A percentile compares a stretch with the other conserved stretches of the same genome.
phyloP scores from a whole-genome alignment of 1,140 invertebrate species.

The Centruroides sculpturatus region DNA sequence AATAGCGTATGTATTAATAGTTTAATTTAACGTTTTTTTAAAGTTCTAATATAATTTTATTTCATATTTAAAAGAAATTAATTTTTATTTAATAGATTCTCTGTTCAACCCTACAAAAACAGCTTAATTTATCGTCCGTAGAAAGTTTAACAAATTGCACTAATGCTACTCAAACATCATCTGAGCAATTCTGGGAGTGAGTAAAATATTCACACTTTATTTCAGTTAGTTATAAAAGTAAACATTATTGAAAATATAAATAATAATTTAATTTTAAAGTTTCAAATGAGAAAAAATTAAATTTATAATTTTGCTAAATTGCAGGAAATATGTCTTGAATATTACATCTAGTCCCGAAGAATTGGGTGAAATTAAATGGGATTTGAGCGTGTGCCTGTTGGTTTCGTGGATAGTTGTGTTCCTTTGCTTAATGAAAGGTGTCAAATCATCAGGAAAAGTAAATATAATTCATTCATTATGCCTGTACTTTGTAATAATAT shows the following conservation, averaged over 20 bases:
- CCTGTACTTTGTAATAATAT: too few species aligned
- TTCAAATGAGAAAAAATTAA: too few species aligned
- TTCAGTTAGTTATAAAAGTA: too few species aligned
- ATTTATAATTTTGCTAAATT: not conserved
- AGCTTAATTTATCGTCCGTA: too few species aligned
- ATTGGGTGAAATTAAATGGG: slow-evolving; percentile 20
- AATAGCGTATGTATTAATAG: slow-evolving; percentile 2
- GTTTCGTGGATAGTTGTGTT: slow-evolving; percentile 31
- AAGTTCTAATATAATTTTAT: too few species aligned
- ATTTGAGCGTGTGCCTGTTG: slow-evolving; percentile 26
- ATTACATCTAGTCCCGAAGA: slow-evolving; percentile 16
- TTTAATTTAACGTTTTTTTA: not conserved
- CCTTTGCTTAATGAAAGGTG: slow-evolving; percentile 31
- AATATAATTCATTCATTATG: slow-evolving; percentile 21
- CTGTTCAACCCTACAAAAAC: too few species aligned
- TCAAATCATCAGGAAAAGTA: slow-evolving; percentile 40
- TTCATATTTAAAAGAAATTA: too few species aligned
- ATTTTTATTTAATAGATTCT: too few species aligned
- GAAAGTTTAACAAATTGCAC: slow-evolving; percentile 4
- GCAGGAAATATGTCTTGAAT: slow-evolving; percentile 17
- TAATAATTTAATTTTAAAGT: too few species aligned
- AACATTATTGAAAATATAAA: too few species aligned
- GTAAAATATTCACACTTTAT: slow-evolving; percentile 1
- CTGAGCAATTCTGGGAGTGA: slow-evolving; percentile 27
- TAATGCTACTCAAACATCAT: slow-evolving; percentile 17